Conservation (phyloP, 1,140 invertebrate species). For the Aphelinus certus region DNA sequence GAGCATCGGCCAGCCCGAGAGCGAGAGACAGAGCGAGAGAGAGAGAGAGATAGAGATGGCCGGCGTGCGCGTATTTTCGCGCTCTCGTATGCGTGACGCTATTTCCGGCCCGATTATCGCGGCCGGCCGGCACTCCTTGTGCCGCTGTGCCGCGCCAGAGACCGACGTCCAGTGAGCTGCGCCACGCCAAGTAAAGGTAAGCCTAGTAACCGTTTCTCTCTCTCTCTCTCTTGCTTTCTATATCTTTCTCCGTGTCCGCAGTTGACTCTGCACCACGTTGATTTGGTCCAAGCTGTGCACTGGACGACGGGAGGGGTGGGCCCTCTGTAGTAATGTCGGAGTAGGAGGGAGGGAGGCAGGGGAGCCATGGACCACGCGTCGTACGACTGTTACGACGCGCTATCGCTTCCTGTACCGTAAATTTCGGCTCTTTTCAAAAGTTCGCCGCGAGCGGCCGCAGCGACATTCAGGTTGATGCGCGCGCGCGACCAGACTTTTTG, state of each 20-base stretch:
- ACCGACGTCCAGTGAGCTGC: not conserved
- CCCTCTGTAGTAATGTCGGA: too few relatives aligned
- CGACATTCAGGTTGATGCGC: too few relatives aligned
- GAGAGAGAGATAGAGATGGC: slow-evolving; percentile 21
- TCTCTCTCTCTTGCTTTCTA: not conserved
- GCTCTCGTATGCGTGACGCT: slow-evolving; percentile 49
- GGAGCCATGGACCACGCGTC: too few relatives aligned
- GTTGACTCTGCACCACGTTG: too few relatives aligned
- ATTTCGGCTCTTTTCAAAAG: not conserved
- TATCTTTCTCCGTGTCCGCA: too few relatives aligned
- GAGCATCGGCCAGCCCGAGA: slow-evolving; percentile 19
- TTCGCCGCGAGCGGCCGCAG: not conserved
- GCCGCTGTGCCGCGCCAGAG: slow-evolving; percentile 3
- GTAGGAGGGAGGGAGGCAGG: too few relatives aligned
- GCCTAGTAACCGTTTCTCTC: not conserved
- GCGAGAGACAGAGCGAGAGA: slow-evolving; percentile 21
- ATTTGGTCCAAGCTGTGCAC: too few relatives aligned
- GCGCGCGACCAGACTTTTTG: too few relatives aligned
- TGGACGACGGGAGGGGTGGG: too few relatives aligned
- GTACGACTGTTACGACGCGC: too few relatives aligned
- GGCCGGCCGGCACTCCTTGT: slow-evolving; percentile 46
- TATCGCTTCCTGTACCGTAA: not conserved
- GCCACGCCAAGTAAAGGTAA: not conserved
- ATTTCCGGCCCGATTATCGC: slow-evolving; percentile 51
- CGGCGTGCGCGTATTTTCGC: slow-evolving; percentile 26